A percentile compares a stretch with the other conserved stretches of the same genome.
Conservation (phyloP, 2,888 invertebrate species). For the Tenthredo distinguenda region DNA sequence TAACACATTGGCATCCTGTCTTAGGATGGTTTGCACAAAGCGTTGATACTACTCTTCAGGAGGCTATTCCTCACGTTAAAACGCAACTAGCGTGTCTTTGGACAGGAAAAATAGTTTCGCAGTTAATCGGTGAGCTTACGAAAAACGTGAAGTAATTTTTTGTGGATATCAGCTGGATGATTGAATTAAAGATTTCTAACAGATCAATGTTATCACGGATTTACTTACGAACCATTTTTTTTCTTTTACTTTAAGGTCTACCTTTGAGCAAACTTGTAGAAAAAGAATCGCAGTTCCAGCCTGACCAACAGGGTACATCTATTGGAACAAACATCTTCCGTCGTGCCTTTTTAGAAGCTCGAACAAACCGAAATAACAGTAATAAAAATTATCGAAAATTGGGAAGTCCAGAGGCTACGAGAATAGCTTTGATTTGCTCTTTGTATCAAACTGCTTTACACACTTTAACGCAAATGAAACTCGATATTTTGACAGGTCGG, state of each 20-base stretch:
- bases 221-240: conserved; percentile 59
- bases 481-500: conserved; percentile 95
- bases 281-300: conserved; percentile 76
- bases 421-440: conserved; percentile 92
- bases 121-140: conserved; percentile 68
- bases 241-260: conserved; percentile 72
- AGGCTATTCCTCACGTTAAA: conserved; percentile 85
- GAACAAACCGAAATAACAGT: conserved; percentile 82
- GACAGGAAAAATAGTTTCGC: conserved; percentile 78
- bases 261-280: conserved; percentile 79
- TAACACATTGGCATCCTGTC: conserved; percentile 98
- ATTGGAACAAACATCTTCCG: conserved; percentile 80
- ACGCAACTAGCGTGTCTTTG: conserved; percentile 87
- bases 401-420: conserved; percentile 90
- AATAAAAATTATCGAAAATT: conserved; percentile 87
- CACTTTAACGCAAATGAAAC: conserved; percentile 93
- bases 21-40: conserved; percentile 96
- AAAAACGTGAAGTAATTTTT: background rate
- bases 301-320: conserved; percentile 76
- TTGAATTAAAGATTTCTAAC: background rate
- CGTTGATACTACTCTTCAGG: conserved; percentile 85
- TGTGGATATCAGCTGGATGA: background rate
- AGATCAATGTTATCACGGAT: background rate
- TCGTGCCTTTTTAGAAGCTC: conserved; percentile 81
- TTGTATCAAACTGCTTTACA: conserved; percentile 95